Base-by-base conservation (phyloP, 2,113 vertebrate species). In the Rostratula benghalensis region DNA sequence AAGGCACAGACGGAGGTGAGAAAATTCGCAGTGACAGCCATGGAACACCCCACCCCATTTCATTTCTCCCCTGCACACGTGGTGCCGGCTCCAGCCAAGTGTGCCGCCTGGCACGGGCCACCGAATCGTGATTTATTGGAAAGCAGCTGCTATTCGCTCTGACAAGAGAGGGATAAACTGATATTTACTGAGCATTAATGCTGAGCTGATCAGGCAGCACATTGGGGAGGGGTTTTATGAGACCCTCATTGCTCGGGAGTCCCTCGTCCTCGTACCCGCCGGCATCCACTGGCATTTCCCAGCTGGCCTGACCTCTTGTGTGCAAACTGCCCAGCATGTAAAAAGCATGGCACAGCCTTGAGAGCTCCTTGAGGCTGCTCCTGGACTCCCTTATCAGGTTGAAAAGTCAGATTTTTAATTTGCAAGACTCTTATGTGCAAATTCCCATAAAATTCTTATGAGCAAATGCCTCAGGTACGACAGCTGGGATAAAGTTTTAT, bases 101-200 rank as follows among this genome's bases (percentile, higher is more conserved):
- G 1, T 30, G 51, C 39, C 1, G 10, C 74, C 65, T 24, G 60
- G 64, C 54, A 30, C 51, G 17, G 6, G 1, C 41, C 60, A 3
- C 17, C 1, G 0, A 9, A 7, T 3, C 7, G 3, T 50, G 85
- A 90, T 87, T 61, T 57, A 70, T 7, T 3, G 51, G 84, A 41
- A 28, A 39, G 77, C 79, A 51, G 69, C 78, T 84, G 83, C 91
- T 73, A 4, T 51, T 43, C 2, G 0, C 80, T n/a, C 64, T 24
- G 61, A 30, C 23, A 43, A 15, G 16, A 4, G 33, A 18, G 61
- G n/a, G 57, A 25, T 21, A 39, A 90, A 57, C 64, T 68, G 73
- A 33, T 24, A 22, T 51, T 45, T 45, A 21, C 60, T 1, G 19
- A 33, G 67, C 0, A 0, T 3, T 19, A 25, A 1, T 0, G 4